These are phyloP conservation scores for Oncorhynchus tshawytscha DNA, from an alignment of 2,113 vertebrate species.

Conservation along the genomic window DNA sequence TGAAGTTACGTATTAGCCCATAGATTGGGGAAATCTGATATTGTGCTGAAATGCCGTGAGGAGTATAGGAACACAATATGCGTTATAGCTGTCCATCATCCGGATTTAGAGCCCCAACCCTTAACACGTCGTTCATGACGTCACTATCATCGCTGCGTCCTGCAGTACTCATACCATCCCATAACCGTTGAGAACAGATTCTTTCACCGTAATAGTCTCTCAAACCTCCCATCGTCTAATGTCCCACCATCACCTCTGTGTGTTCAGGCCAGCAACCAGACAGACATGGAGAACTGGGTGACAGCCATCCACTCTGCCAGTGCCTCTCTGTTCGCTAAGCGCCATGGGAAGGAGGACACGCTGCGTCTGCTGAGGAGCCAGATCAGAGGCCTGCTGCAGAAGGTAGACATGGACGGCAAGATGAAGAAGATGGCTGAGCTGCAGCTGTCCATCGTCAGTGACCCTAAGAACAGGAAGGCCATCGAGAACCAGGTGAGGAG, in stretches of 20 bases:
- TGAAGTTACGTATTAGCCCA: not conserved
- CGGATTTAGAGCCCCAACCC: no score
- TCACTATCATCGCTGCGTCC: no score
- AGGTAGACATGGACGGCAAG: slow-evolving; percentile 97
- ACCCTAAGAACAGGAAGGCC: slow-evolving; percentile 93
- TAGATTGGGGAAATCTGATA: no score
- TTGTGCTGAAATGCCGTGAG: no score
- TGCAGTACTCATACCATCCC: no score
- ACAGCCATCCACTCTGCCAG: slow-evolving; percentile 95
- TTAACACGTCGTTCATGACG: no score
- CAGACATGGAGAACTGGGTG: slow-evolving; percentile 96
- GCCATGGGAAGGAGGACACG: slow-evolving; percentile 93
- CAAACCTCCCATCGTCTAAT: not conserved
- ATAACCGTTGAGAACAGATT: no score
- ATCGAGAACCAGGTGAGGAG: slow-evolving; percentile 91
- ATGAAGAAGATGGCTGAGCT: slow-evolving; percentile 98
- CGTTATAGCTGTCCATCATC: no score
- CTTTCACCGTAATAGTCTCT: not conserved
- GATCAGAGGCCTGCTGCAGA: slow-evolving; percentile 87
- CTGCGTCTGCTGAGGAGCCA: slow-evolving; percentile 86
- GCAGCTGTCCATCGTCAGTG: slow-evolving; percentile 86
- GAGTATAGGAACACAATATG: no score
- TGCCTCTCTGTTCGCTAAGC: slow-evolving; percentile 91
- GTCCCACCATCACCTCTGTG: not conserved
- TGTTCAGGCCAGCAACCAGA: slow-evolving; percentile 90